Percentiles rank a stretch among this genome's conserved stretches.
Conservation (phyloP, 2,888 invertebrate genomes). For the Dioctria rufipes region DNA sequence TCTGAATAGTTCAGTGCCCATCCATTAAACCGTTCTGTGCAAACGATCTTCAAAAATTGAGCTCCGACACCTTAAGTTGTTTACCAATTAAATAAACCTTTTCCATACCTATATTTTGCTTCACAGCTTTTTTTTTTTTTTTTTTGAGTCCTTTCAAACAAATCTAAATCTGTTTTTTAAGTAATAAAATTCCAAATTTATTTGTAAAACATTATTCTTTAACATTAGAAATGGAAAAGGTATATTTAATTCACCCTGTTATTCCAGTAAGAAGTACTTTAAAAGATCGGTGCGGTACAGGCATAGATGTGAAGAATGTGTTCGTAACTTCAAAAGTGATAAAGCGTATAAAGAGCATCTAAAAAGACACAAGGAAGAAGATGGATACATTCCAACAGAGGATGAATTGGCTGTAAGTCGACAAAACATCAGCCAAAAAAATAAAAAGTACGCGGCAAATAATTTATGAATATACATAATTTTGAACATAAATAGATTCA, state of each 20-base stretch:
- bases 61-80: no score
- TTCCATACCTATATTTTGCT: no score
- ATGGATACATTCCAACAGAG: neutral
- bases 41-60: no score
- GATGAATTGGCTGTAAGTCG: neutral
- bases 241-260: neutral
- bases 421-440: neutral
- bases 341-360: slow-evolving; percentile 16
- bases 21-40: no score
- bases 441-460: neutral
- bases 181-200: no score
- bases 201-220: no score
- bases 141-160: no score
- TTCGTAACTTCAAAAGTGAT: slow-evolving; percentile 19
- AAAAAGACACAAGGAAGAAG: slow-evolving; percentile 12
- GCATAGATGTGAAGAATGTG: slow-evolving; percentile 17
- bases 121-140: neutral
- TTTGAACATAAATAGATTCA: no score
- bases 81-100: no score
- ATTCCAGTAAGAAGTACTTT: slow-evolving; percentile 16
- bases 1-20: no score
- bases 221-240: neutral
- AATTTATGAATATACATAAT: no score
- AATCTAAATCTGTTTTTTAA: no score
- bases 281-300: neutral